Percentiles rank a stretch among this genome's conserved stretches.
Conservation (phyloP, 2,888 invertebrate species). For the Conops quadrifasciatus region DNA sequence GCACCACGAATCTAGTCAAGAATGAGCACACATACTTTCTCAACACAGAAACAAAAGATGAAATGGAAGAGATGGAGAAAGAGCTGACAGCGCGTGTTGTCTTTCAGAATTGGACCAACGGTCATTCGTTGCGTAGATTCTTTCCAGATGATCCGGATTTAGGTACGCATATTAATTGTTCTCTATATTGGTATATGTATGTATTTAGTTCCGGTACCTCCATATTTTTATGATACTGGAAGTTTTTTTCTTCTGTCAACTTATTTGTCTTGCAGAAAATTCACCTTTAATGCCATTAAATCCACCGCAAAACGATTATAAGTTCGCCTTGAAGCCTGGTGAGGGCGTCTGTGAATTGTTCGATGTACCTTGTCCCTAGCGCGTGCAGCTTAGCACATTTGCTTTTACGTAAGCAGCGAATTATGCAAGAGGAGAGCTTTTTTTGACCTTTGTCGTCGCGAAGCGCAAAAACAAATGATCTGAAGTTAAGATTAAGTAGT, state of each 20-base stretch:
- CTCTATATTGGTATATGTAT: no score
- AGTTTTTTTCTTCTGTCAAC: no score
- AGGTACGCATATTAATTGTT: slow-evolving; percentile 48
- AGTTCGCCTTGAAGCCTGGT: slow-evolving; percentile 56
- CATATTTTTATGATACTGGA: background rate
- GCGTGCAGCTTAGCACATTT: slow-evolving; percentile 13
- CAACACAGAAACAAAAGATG: slow-evolving; percentile 54
- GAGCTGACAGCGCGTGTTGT: slow-evolving; percentile 60
- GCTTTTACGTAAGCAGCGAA: background rate
- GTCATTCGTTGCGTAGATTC: slow-evolving; percentile 58
- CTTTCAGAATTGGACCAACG: slow-evolving; percentile 56
- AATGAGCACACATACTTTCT: slow-evolving; percentile 59
- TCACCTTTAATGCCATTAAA: slow-evolving; percentile 59
- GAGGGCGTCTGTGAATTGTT: slow-evolving; percentile 64
- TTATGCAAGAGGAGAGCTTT: background rate
- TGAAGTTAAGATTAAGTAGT: slow-evolving; percentile 29
- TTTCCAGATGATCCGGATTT: slow-evolving; percentile 61
- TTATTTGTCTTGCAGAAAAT: slow-evolving; percentile 57
- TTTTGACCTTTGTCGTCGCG: slow-evolving; percentile 2
- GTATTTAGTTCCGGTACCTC: no score
- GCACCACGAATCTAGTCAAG: slow-evolving; percentile 48
- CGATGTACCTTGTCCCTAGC: slow-evolving; percentile 57
- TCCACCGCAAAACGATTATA: slow-evolving; percentile 61
- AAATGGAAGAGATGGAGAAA: slow-evolving; percentile 54
- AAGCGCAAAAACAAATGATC: slow-evolving; percentile 28